Evolutionary conservation across 2,113 vertebrate genomes (phyloP).

Genomic region (Eclectus roratus): DNA sequence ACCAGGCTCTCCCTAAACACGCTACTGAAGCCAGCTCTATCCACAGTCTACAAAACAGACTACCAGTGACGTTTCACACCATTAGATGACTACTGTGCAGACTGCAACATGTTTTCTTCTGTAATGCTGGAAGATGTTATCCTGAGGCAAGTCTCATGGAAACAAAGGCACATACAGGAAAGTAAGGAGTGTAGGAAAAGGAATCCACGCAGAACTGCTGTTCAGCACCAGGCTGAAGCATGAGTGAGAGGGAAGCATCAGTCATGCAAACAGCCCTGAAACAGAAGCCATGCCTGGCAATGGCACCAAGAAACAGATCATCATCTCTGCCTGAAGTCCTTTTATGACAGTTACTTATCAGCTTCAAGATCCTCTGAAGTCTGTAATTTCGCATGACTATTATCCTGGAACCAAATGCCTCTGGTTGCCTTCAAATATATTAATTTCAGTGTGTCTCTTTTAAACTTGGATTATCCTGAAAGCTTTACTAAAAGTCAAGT

Average conservation of each 20-base stretch:
- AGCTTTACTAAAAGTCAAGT: neutral
- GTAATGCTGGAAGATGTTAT: neutral
- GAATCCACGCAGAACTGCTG: neutral
- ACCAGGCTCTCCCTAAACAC: neutral
- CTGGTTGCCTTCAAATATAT: neutral
- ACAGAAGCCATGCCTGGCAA: slow-evolving; percentile 12
- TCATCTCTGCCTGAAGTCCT: neutral
- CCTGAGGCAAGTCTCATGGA: neutral
- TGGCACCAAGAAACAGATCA: slow-evolving; percentile 13
- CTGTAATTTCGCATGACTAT: neutral
- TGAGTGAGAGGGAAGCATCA: neutral
- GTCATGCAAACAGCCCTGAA: neutral
- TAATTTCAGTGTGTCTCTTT: neutral
- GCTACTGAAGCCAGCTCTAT: neutral
- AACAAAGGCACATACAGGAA: neutral
- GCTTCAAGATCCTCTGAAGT: slow-evolving; percentile 29
- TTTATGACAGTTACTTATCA: neutral
- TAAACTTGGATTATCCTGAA: neutral
- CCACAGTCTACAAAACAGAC: neutral
- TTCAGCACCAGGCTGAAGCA: neutral
- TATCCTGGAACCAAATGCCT: neutral
- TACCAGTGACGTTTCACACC: neutral
- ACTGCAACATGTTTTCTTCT: neutral
- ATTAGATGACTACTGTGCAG: neutral
- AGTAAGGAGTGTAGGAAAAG: neutral